Base-by-base conservation (phyloP, 2,888 invertebrate genomes). In the Ferrisia virgata region DNA sequence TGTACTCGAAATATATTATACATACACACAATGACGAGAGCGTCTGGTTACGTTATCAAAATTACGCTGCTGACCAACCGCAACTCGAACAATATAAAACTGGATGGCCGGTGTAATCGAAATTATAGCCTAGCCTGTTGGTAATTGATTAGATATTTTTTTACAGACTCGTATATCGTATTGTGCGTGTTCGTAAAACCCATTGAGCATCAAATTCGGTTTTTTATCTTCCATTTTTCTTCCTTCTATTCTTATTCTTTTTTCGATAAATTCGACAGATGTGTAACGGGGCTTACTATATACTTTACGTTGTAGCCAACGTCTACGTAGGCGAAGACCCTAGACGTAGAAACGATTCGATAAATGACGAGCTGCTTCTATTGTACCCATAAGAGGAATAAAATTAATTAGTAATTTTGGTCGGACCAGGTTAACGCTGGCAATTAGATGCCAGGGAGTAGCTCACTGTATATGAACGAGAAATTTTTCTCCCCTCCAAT, bases 1-100 rank as follows among this genome's bases (percentile, higher is more conserved):
- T 76, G 36, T 6, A 15, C 6, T 11, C 36, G 11, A 76, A 8
- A 9, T 6, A 28, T n/a, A n/a, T n/a, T n/a, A n/a, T n/a, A 31
- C 9, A 6, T 2, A 22, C n/a, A 64, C 6, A 36, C 36, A 76
- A 36, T 76, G n/a, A 36, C 72, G 72, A 33, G 72, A 33, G 72
- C 36, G 72, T 15, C 72, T 33, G 72, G 18, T 76, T 5, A 28
- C 18, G 18, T 76, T 82, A 72, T 72, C 40, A 69, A 76, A 83
- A 83, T 83, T 83, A 83, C 43, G 33, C 36, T 36, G 83, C 83
- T 83, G 83, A 83, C 83, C 83, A 83, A 83, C 83, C 83, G 83
- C 83, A 83, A 83, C 40, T 43, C 83, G 72, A 82, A 76, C 53
- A 83, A 83, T 72, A 83, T 83, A 82, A 58, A 69, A 72, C 39